A percentile compares a stretch with the other conserved stretches of the same genome.
Evolutionary conservation across 2,888 invertebrate genomes (phyloP).

Genomic region (Allygus modestus): DNA sequence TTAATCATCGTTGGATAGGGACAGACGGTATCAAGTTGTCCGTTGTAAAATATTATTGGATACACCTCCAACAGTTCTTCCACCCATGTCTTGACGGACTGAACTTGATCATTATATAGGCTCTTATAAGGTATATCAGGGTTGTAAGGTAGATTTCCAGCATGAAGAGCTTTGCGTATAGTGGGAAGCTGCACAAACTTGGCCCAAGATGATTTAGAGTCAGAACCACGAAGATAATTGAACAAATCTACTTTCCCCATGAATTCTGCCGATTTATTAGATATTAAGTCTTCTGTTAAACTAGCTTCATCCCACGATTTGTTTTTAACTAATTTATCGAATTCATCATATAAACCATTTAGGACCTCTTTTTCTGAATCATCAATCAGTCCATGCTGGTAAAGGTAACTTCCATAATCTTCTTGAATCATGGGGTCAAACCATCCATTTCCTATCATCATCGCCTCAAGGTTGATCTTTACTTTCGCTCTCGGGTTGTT

Average conservation of each 20-base stretch:
- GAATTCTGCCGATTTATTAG: too few species aligned
- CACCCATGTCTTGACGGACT: conserved; percentile 85
- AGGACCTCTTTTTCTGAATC: conserved; percentile 78
- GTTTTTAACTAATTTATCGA: too few species aligned
- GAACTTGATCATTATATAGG: conserved; percentile 90
- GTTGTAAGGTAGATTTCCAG: conserved; percentile 77
- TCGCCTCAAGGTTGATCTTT: conserved; percentile 85
- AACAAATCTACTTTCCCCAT: too few species aligned
- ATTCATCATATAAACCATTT: too few species aligned
- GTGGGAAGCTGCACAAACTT: conserved; percentile 74
- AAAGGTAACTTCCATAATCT: conserved; percentile 87
- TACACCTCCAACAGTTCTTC: conserved; percentile 82
- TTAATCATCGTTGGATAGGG: conserved; percentile 86
- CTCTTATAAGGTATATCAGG: conserved; percentile 75
- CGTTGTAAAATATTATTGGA: conserved; percentile 89
- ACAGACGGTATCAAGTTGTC: conserved; percentile 95
- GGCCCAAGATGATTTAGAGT: too few species aligned
- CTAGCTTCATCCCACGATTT: too few species aligned
- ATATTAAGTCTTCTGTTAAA: too few species aligned
- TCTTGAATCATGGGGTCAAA: conserved; percentile 88
- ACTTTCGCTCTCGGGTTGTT: conserved; percentile 78
- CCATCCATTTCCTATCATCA: conserved; percentile 89
- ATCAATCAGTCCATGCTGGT: conserved; percentile 79
- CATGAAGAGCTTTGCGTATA: conserved; percentile 87
- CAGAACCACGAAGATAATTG: too few species aligned